phyloP scores from a whole-genome alignment of 2,797 vertebrate genomes.

The Pterois miles region DNA sequence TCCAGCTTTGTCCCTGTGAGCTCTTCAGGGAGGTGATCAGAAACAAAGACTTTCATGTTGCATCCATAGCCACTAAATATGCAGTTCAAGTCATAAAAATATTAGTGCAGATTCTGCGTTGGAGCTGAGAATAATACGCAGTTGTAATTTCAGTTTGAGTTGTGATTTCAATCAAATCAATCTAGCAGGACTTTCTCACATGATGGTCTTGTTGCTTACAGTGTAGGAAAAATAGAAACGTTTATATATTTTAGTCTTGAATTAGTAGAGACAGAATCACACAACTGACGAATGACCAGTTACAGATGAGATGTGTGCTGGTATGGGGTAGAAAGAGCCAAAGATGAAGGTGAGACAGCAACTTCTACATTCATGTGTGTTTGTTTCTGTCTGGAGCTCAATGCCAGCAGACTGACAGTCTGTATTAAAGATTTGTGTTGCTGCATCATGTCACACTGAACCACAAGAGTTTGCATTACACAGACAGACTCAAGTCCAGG shows the following conservation, averaged over 20 bases:
- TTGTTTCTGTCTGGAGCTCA: constrained; percentile 10
- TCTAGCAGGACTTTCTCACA: neutral
- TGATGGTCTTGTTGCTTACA: neutral
- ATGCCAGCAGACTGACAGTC: constrained; percentile 8
- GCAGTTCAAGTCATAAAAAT: neutral
- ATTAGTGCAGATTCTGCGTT: neutral
- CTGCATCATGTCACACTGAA: constrained; percentile 8
- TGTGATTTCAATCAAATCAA: constrained; percentile 1
- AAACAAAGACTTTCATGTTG: neutral
- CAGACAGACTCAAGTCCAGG: neutral
- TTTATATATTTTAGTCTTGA: neutral
- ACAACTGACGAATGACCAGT: constrained; percentile 6
- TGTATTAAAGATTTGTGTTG: constrained; percentile 20
- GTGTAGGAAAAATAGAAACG: neutral
- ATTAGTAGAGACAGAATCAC: neutral
- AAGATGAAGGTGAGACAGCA: constrained; percentile 6
- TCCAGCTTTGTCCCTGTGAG: neutral
- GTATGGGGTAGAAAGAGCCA: neutral
- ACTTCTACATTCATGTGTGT: neutral
- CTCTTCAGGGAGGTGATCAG: neutral
- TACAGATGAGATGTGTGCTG: neutral
- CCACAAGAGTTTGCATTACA: constrained; percentile 1
- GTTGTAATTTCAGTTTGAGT: neutral
- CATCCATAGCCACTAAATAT: neutral
- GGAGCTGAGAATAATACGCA: neutral